Evolutionary conservation across 1,140 invertebrate genomes (phyloP), one percentile per base, ranked within the genome.

Genomic region (Diachasma alloeum): DNA sequence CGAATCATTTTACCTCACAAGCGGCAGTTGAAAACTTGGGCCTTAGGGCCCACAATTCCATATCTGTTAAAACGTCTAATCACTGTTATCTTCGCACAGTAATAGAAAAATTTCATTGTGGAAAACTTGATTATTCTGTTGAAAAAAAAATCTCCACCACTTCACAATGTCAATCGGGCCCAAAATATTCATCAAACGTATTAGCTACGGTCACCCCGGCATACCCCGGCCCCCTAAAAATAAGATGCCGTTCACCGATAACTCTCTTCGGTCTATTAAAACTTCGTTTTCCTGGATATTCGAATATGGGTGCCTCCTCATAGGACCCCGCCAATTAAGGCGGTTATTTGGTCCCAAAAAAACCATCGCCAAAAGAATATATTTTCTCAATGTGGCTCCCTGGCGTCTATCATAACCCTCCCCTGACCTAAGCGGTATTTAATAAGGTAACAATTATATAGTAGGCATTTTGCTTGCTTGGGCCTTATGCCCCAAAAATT

Each of bases 371-470:
- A 74, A 19, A 31, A 79, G 31, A 66, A 59, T 63, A 63, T 63
- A 72, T 77, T 81, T 75, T 39, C 24, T 70, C 11, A 26, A 22
- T 71, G n/a, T 71, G 59, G 59, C 59, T 63, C 59, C 59, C 59
- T 31, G 59, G 59, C 59, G 59, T 63, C 37, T 78, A 24, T 80
- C 79, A 75, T 79, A 80, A 79, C 76, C 77, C 79, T 83, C 44
- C 71, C 72, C 31, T 72, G 78, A 81, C 80, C 83, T 87, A 86
- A 88, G 84, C 84, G 86, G 81, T 86, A 86, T 88, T 89, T 88
- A 89, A 88, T 89, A 89, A 90, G 84, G 82, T 88, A 88, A 88
- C 86, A 88, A 88, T 89, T 88, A 90, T 88, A 90, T 87, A 83
- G 86, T 87, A 87, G 86, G 88, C 81, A 69, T 68, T 68, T 8